Base-by-base conservation (phyloP, 2,797 vertebrate species). In the Philypnodon macrostomus region DNA sequence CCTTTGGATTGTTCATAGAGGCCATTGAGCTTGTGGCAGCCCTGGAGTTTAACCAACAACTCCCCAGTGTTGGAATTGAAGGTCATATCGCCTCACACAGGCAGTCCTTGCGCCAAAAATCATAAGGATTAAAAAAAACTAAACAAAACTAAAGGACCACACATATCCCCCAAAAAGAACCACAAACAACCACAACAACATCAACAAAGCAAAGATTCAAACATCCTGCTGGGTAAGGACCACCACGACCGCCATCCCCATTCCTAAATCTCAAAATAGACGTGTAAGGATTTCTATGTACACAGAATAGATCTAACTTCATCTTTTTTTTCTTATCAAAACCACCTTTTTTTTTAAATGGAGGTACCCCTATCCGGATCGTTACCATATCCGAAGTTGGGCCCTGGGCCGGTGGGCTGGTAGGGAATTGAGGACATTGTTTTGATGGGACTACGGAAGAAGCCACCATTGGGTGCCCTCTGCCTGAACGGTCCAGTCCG, bases 381-480 rank as follows among this genome's bases (percentile, higher is more conserved):
- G 15, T 92, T 99, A 63, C 95, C 94, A 1, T 98, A 94, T 88
- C 94, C 95, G 80, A 97, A 97, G 90, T 94, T 96, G 85, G 97
- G 90, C 68, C 92, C 92, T 12, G 96, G 96, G 73, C 85, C 85
- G 65, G 96, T 98, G 47, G 94, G 93, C 80, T 99, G 96, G 85
- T 99, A 98, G 32, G 96, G 96, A 84, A 99, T 98, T 14, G 94
- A 94, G 68, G 96, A 98, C 96, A 99, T 99, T 87, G 96, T 98
- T 93, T 98, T 97, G 81, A 98, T 94, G 48, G 96, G 96, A 87
- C 96, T 98, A 76, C 96, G 92, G 90, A 98, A 98, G 83, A 99
- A 99, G 80, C 96, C 96, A 36, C 96, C 96, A 0, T 99, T 99
- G 69, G 96, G 96, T 15, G 95, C 95, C 80, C 95, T 93, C 89